phyloP scores from a whole-genome alignment of 2,888 invertebrate genomes.

The Caenorhabditis sp. region DNA sequence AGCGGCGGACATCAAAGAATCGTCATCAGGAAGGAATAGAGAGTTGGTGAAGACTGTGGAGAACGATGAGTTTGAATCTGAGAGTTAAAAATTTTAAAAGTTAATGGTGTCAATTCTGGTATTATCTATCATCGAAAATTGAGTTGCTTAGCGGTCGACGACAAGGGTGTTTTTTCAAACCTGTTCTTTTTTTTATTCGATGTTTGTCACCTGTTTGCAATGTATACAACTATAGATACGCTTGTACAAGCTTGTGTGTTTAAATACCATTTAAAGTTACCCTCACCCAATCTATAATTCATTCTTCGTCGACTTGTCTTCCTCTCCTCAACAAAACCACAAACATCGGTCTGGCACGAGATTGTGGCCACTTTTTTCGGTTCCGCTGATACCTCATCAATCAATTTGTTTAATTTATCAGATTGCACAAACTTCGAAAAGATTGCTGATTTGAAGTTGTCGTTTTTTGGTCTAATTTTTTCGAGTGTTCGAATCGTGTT shows the following conservation, averaged over 20 bases:
- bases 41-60: slow-evolving; percentile 40
- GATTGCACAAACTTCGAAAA: slow-evolving; percentile 56
- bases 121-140: too few relatives aligned
- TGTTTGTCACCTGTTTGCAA: too few relatives aligned
- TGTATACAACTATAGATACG: too few relatives aligned
- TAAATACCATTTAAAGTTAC: too few relatives aligned
- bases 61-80: slow-evolving; percentile 44
- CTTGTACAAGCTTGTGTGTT: too few relatives aligned
- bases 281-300: slow-evolving; percentile 24
- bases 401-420: slow-evolving; percentile 52
- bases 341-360: slow-evolving; percentile 38
- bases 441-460: slow-evolving; percentile 48
- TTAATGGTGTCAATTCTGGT: too few relatives aligned
- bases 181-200: too few relatives aligned
- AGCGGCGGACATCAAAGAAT: slow-evolving; percentile 62
- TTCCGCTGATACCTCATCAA: slow-evolving; percentile 47
- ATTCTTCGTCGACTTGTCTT: slow-evolving; percentile 23
- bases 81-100: neutral
- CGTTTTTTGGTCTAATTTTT: slow-evolving; percentile 36
- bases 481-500: slow-evolving; percentile 53
- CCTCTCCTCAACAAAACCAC: slow-evolving; percentile 28
- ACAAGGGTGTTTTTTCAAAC: too few relatives aligned
- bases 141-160: too few relatives aligned
- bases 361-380: slow-evolving; percentile 33
- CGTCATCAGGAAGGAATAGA: slow-evolving; percentile 51